Conservation (phyloP, 1,140 invertebrate species). For the Monochamus saltuarius region DNA sequence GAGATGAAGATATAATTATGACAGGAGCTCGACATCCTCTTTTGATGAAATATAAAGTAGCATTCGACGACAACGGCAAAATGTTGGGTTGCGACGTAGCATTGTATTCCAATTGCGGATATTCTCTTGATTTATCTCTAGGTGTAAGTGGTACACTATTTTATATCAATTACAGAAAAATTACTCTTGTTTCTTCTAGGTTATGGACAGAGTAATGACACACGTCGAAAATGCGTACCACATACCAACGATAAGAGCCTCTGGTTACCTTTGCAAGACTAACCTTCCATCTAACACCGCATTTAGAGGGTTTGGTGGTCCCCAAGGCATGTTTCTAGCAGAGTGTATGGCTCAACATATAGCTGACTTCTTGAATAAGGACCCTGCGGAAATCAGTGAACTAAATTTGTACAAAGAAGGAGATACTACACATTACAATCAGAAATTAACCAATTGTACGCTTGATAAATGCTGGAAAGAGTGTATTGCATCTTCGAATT, state of each 20-base stretch:
- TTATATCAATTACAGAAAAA: too few species aligned
- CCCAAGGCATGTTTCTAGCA: conserved; percentile 83
- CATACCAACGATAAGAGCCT: conserved; percentile 68
- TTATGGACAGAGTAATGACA: conserved; percentile 65
- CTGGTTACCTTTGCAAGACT: conserved; percentile 75
- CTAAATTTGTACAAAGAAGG: conserved; percentile 84
- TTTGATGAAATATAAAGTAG: conserved; percentile 82
- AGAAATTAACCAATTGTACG: conserved; percentile 74
- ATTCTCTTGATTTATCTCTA: conserved; percentile 78
- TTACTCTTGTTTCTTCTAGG: conserved; percentile 26
- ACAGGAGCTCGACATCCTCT: conserved; percentile 89
- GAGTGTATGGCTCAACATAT: conserved; percentile 79
- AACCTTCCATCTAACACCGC: conserved; percentile 89
- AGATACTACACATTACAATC: conserved; percentile 77
- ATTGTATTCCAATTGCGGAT: conserved; percentile 83
- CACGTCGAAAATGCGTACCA: conserved; percentile 80
- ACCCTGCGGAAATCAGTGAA: conserved; percentile 56
- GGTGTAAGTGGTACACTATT: conserved; percentile 62
- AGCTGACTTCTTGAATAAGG: conserved; percentile 67
- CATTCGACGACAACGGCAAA: conserved; percentile 72
- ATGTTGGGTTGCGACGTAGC: conserved; percentile 71
- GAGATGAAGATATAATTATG: conserved; percentile 92
- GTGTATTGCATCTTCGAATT: conserved; percentile 71
- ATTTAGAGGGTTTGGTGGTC: conserved; percentile 86
- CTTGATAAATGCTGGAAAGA: conserved; percentile 81